phyloP scores from a whole-genome alignment of 2,113 vertebrate genomes.

The Geococcyx californianus region DNA sequence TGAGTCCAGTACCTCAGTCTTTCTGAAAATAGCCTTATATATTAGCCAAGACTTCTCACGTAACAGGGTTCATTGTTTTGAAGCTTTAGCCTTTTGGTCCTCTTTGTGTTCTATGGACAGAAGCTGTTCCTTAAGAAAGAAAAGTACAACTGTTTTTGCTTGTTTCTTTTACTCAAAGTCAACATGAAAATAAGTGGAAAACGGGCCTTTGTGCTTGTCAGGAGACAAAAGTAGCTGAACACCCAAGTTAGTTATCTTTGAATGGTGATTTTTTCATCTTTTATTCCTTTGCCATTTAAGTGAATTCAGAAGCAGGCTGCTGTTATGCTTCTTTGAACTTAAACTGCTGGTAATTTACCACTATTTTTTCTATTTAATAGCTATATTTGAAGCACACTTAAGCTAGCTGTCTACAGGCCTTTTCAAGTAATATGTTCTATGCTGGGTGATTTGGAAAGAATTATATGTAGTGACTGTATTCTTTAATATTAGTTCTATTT shows the following conservation, averaged over 20 bases:
- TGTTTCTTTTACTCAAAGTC: background rate
- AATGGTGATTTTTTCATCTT: background rate
- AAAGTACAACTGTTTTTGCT: background rate
- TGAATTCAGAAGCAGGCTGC: background rate
- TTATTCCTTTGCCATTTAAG: background rate
- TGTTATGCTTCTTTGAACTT: background rate
- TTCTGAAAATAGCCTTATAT: background rate
- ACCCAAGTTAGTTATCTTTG: background rate
- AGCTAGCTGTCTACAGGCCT: background rate
- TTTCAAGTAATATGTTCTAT: background rate
- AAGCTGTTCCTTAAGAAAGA: background rate
- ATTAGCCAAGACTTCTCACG: background rate
- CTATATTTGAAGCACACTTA: background rate
- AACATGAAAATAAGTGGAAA: background rate
- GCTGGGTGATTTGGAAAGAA: background rate
- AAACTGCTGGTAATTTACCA: background rate
- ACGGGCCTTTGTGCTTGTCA: background rate
- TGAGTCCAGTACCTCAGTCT: background rate
- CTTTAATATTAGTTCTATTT: background rate
- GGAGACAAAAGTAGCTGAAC: background rate
- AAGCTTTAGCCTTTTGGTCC: background rate
- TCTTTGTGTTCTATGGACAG: background rate
- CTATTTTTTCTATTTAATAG: background rate
- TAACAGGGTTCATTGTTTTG: background rate
- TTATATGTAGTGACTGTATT: background rate